Evolutionary conservation across 2,888 invertebrate genomes (phyloP), one percentile per base, ranked within the genome.

Genomic region (Metopia argyrocephala): DNA sequence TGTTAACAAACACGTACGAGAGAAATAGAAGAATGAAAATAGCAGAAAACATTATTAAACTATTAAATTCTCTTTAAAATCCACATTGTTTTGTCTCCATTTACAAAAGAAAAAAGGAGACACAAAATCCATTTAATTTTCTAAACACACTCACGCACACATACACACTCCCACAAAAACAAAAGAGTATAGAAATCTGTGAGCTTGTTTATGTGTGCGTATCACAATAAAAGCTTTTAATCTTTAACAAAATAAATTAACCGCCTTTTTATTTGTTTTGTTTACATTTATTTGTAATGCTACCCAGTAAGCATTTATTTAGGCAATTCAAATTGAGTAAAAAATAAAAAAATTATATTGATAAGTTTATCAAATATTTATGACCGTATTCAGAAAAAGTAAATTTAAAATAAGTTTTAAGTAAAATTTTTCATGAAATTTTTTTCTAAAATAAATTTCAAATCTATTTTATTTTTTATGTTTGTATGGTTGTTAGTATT

Each of bases 211-310:
- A 5, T 0, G 9, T 3, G 9, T 9, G 38, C 12, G 3, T 15
- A 38, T 52, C 52, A n/a, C 31, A 48, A 21, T 45, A 64, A 54
- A 52, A 66, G 7, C 20, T 54, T 56, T 54, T 27, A 71, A 62
- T 70, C 59, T 54, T 62, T 71, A 54, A 62, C 62, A 62, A 62
- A 62, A 54, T 18, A 62, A 62, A 45, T 54, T 54, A 62, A 62
- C 52, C 20, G 38, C 23, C 18, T 23, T 54, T n/a, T 48, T 48
- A 7, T 48, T 28, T 28, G 20, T 28, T 46, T 54, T 56, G 38
- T 54, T 56, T 54, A 31, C 38, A 31, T 54, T 52, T 25, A 27
- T 20, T 52, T 28, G n/a, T n/a, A n/a, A n/a, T n/a, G n/a, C n/a
- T 46, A 12, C 46, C 46, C 12, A 46, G n/a, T n/a, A n/a, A n/a